A percentile compares a stretch with the other conserved stretches of the same genome.
Evolutionary conservation across 2,113 vertebrate genomes (phyloP).

Genomic region (Periophthalmus modestus): DNA sequence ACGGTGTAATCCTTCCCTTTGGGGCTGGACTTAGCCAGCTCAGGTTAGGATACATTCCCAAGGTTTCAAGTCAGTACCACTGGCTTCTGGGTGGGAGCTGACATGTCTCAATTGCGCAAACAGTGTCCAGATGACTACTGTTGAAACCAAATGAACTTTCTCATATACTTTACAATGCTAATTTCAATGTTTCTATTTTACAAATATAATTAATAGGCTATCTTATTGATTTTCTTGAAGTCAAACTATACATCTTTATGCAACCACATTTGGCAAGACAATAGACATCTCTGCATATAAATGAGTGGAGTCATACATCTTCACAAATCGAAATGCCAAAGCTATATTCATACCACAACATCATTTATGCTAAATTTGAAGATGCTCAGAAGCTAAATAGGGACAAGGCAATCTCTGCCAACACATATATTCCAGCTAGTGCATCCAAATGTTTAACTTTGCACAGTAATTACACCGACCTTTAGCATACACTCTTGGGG

Average conservation of each 20-base stretch:
- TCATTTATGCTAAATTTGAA: neutral
- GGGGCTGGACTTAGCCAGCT: too few species aligned
- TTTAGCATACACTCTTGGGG: neutral
- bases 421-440: neutral
- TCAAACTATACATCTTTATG: neutral
- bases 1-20: too few species aligned
- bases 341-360: neutral
- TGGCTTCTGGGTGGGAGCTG: too few species aligned
- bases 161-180: neutral
- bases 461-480: constrained; percentile 7
- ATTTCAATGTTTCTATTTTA: neutral
- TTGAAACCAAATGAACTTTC: neutral
- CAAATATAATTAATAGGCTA: neutral
- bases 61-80: too few species aligned
- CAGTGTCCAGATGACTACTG: too few species aligned
- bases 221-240: neutral
- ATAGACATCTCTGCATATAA: neutral
- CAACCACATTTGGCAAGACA: neutral
- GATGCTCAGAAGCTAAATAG: neutral
- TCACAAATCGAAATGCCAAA: neutral
- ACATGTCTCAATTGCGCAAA: too few species aligned
- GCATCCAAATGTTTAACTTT: neutral
- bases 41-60: too few species aligned
- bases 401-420: neutral
- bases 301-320: neutral